Base-by-base conservation (phyloP, 2,888 invertebrate genomes). In the Scelioninae gen. 1 region DNA sequence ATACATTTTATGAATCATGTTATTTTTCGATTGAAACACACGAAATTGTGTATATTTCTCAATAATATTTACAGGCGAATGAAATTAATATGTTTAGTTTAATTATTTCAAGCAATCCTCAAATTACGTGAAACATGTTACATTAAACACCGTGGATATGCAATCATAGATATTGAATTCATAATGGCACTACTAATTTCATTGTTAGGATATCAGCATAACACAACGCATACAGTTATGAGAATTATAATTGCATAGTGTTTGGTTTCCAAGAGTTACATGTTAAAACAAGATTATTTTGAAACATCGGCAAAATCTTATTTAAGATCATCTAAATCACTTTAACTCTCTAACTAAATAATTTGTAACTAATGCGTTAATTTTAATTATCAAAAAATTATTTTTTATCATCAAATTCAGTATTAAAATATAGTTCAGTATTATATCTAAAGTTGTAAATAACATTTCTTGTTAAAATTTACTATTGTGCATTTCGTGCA, bases 161-260 rank as follows among this genome's bases (percentile, higher is more conserved):
- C 43, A 68, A 58, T 69, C 34, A 13, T 47, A 69, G 56, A 47
- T 56, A 56, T 56, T 69, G 58, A 69, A 58, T 69, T 38, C 38
- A 11, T 58, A 69, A 58, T 58, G 47, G 56, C 55, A 56, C 32
- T 29, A 31, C 29, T 65, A 68, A 68, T 68, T 68, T 45, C n/a
- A 51, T 55, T 45, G 45, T 56, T 38, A 16, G 32, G 55, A 55
- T 55, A 45, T 32, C 45, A 45, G 55, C 16, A 55, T 55, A 55
- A 68, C 55, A 31, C 15, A 55, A 68, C 31, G 31, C 55, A 23
- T 29, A 38, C n/a, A 53, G 13, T 29, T 68, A n/a, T 15, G 32
- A 16, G 31, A 45, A 68, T 55, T 45, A 68, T 45, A 56, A 68
- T 55, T 68, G 66, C 53, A 16, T n/a, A 40, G 40, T 34, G 10